Evolutionary conservation across 2,797 vertebrate species (phyloP).

Genomic region (Pseudochirops corinnae): DNA sequence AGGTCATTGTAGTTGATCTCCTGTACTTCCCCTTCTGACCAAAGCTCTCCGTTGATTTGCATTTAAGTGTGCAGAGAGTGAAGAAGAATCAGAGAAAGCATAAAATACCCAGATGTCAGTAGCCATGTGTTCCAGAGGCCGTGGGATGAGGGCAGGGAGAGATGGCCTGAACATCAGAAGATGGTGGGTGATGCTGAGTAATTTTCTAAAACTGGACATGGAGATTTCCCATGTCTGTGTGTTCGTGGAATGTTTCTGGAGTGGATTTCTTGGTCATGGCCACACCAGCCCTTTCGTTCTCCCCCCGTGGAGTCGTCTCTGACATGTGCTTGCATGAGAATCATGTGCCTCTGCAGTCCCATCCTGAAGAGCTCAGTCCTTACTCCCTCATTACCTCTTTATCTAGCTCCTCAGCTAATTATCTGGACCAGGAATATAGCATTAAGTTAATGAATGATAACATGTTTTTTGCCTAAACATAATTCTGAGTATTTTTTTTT

Average conservation of each 20-base stretch:
- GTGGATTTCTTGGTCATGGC: accelerated
- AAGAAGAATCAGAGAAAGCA: not conserved
- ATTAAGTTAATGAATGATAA: not conserved
- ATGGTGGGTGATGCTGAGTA: not conserved
- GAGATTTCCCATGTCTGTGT: not conserved
- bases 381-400: not conserved
- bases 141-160: not conserved
- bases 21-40: not conserved
- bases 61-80: not conserved
- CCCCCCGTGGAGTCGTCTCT: not conserved
- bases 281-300: not conserved
- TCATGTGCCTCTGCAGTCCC: not conserved
- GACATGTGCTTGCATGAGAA: not conserved
- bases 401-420: not conserved
- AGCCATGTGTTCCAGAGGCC: not conserved
- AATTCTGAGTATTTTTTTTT: constrained; percentile 5
- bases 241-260: not conserved
- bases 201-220: not conserved
- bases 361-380: not conserved
- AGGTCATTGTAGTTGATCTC: not conserved
- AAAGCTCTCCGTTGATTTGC: not conserved
- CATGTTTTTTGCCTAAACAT: not conserved
- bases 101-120: not conserved
- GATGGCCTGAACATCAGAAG: not conserved
- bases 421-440: not conserved